Evolutionary conservation across 2,888 invertebrate species (phyloP).

Genomic region (Cataglyphis altisquamis): DNA sequence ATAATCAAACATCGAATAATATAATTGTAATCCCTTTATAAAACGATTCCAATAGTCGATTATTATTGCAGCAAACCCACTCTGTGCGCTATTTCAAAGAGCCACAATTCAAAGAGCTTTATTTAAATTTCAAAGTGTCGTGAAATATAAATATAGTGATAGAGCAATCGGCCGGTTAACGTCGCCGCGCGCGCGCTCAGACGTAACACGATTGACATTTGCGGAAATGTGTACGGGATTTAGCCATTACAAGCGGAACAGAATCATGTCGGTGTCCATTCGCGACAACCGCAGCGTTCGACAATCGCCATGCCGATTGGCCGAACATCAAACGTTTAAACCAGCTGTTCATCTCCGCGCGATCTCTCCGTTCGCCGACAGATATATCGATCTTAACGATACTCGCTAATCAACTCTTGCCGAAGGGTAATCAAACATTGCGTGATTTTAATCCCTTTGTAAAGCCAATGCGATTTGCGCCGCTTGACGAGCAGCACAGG

Average conservation of each 20-base stretch:
- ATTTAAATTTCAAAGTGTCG: conserved; percentile 61
- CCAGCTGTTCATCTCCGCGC: conserved; percentile 38
- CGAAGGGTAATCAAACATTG: conserved; percentile 51
- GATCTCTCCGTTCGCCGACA: background rate
- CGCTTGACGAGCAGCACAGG: conserved; percentile 1
- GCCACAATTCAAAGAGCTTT: conserved; percentile 46
- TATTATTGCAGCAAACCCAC: conserved; percentile 44
- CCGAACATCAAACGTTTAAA: conserved; percentile 31
- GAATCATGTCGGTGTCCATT: conserved; percentile 45
- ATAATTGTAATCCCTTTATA: conserved; percentile 76
- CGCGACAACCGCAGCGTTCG: conserved; percentile 31
- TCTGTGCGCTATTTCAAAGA: conserved; percentile 9
- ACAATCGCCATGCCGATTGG: conserved; percentile 23
- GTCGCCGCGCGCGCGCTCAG: background rate
- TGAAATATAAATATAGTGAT: conserved; percentile 47
- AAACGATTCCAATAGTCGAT: conserved; percentile 71
- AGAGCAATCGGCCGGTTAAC: conserved; percentile 30
- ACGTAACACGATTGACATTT: conserved; percentile 36
- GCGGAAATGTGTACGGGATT: conserved; percentile 29
- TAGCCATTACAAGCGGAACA: conserved; percentile 33
- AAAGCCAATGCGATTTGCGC: conserved; percentile 35
- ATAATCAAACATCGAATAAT: conserved; percentile 80
- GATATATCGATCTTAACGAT: conserved; percentile 47
- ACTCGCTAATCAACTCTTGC: conserved; percentile 24
- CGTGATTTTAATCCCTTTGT: conserved; percentile 57